phyloP scores from a whole-genome alignment of 2,113 vertebrate genomes.

The Pseudonaja textilis region DNA sequence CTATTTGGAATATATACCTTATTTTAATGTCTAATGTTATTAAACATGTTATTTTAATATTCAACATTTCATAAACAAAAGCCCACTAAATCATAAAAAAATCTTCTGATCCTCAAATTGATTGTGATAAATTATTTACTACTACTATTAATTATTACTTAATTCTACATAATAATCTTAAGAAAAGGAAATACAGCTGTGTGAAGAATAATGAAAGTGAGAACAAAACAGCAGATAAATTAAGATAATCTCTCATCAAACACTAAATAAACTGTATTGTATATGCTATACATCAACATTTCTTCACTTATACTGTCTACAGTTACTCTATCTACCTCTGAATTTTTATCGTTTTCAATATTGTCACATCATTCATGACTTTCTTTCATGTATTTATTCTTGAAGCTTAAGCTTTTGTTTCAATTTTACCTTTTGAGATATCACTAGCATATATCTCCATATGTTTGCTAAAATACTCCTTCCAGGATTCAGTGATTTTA shows the following conservation, averaged over 20 bases:
- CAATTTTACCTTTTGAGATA: neutral
- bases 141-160: too few relatives aligned
- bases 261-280: too few relatives aligned
- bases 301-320: neutral
- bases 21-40: neutral
- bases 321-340: neutral
- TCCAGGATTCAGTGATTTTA: neutral
- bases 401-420: neutral
- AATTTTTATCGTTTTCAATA: neutral
- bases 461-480: neutral
- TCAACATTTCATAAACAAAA: neutral
- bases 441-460: neutral
- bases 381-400: neutral
- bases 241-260: too few relatives aligned
- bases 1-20: neutral
- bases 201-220: too few relatives aligned
- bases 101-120: too few relatives aligned
- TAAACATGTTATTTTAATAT: too few relatives aligned
- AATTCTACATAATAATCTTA: too few relatives aligned
- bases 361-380: neutral
- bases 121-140: too few relatives aligned
- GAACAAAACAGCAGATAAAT: too few relatives aligned
- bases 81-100: neutral
- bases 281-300: too few relatives aligned
- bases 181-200: too few relatives aligned